Evolutionary conservation across 2,797 vertebrate genomes (phyloP), one percentile per base, ranked within the genome.

Genomic region (Enteromius mattozi): DNA sequence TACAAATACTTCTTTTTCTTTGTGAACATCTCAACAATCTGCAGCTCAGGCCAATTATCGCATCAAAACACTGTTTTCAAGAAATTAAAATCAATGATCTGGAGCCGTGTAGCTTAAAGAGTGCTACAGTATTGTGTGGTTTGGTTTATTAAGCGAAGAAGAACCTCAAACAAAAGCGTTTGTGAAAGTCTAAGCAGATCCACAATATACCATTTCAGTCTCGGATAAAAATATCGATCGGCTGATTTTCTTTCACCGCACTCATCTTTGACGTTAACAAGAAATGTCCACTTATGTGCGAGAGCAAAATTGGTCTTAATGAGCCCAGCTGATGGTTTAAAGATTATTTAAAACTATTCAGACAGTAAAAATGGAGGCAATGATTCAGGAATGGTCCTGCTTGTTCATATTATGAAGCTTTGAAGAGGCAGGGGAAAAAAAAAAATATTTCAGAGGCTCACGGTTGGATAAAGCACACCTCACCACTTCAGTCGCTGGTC

Each of bases 131-230:
- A 81, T 78, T 72, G 51, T 84, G 74, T 30, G 61, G 16, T 80
- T 80, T 19, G 61, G 68, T 78, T 87, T 82, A 82, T 84, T 84
- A 89, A 76, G 84, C 6, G 3, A 71, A 84, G 68, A 74, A 82
- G 49, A 72, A 70, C 47, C 80, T 82, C 71, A 83, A 87, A 85
- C 65, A 6, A 47, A 37, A 85, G 56, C 74, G 81, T 80, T 65
- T 13, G 21, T 74, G 78, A 51, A 85, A 77, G 37, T 83, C 80
- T n/a, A 51, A 81, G 70, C 85, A 83, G 79, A 86, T 83, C 77
- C n/a, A 37, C 75, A 70, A 70, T 83, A 74, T 16, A 78, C 54
- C 69, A 51, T 72, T 85, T 68, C 7, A 19, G 76, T 45, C 56
- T 65, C 56, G 1, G 59, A 66, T 82, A 56, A 72, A 70, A 12